Evolutionary conservation across 2,888 invertebrate genomes (phyloP).

Genomic region (Alviniconcha strummeri): DNA sequence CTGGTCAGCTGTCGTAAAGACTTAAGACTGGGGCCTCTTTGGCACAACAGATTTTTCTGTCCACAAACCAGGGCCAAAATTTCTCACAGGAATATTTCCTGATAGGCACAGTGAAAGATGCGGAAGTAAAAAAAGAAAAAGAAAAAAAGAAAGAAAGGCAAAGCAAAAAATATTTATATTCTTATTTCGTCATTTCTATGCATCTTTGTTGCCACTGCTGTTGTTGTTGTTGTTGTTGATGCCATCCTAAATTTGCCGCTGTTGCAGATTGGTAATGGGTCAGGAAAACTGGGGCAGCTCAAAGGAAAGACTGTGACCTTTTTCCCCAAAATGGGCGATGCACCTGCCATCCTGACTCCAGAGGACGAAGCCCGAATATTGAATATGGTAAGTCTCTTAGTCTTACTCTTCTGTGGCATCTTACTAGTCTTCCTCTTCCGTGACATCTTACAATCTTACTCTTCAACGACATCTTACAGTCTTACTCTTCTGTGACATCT

Average conservation of each 20-base stretch:
- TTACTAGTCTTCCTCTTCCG: no score
- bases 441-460: no score
- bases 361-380: slow-evolving; percentile 62
- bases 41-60: no score
- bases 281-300: slow-evolving; percentile 5
- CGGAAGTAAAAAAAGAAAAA: neutral
- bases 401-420: no score
- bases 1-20: no score
- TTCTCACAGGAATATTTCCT: neutral
- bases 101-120: neutral
- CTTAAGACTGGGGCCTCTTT: no score
- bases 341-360: slow-evolving; percentile 52
- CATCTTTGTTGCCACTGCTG: neutral
- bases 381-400: slow-evolving; percentile 53
- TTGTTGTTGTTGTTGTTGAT: neutral
- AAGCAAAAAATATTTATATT: no score
- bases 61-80: no score
- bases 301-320: slow-evolving; percentile 50
- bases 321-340: slow-evolving; percentile 64
- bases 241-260: neutral
- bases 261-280: neutral
- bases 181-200: no score
- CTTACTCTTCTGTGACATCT: no score
- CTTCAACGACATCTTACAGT: no score
- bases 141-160: neutral